A percentile compares a stretch with the other conserved stretches of the same genome.
These are phyloP conservation scores for Seira sanloemensis DNA, from an alignment of 2,888 invertebrate genomes.

Conservation along the genomic window DNA sequence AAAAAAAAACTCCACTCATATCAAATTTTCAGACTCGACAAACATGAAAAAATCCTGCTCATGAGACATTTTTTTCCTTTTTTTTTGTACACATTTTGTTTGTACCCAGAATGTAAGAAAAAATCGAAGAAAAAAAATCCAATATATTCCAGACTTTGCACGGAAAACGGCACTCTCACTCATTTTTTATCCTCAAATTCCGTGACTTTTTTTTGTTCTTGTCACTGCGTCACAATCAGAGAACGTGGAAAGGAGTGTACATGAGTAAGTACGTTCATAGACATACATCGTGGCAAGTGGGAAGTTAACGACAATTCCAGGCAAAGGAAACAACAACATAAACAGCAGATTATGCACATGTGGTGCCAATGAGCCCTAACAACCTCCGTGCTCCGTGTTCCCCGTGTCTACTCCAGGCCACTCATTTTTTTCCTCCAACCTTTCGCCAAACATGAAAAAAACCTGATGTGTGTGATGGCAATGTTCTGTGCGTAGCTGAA, in stretches of 20 bases:
- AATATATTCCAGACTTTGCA: neutral
- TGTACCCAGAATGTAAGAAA: neutral
- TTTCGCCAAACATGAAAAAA: too few species aligned
- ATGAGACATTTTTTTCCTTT: too few species aligned
- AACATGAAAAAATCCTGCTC: too few species aligned
- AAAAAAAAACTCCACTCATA: too few species aligned
- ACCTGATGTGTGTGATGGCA: too few species aligned
- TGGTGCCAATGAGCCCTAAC: conserved; percentile 28
- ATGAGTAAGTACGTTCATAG: neutral
- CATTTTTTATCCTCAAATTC: neutral
- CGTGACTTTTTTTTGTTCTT: neutral
- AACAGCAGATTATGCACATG: neutral
- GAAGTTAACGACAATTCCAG: neutral
- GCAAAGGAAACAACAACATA: neutral
- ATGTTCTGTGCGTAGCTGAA: conserved; percentile 20
- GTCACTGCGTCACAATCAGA: neutral
- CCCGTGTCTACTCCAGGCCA: neutral
- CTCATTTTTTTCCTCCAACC: too few species aligned
- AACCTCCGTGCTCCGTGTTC: neutral
- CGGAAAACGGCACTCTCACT: neutral
- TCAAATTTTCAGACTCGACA: too few species aligned
- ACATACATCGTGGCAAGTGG: neutral
- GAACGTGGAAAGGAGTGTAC: neutral
- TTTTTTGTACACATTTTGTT: neutral
- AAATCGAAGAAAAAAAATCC: neutral